Base-by-base conservation (phyloP, 2,797 vertebrate species). In the Coregonus sp. region DNA sequence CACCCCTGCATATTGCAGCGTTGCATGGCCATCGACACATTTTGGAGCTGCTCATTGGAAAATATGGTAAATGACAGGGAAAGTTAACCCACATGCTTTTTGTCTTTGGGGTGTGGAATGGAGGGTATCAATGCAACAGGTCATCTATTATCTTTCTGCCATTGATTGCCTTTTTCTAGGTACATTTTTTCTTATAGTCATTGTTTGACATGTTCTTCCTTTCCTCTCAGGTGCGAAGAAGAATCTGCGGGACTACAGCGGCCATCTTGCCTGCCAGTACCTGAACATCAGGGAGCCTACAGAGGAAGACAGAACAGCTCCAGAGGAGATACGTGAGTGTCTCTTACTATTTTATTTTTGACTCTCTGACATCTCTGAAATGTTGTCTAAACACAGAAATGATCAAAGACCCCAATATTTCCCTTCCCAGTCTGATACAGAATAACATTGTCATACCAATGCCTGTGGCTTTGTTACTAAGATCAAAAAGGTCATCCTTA, bases 1-100 rank as follows among this genome's bases (percentile, higher is more conserved):
- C 95, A 4, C 92, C 94, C 29, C 83, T 95, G 77, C 95, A 95
- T 89, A 95, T 96, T 0, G 95, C 95, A 25, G 94, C 94, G 0
- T 79, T 95, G 52, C 95, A 95, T 0, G 92, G 94, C 0, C 95
- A 95, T 74, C 88, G 1, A n/a, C 91, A 92, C 37, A 93, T 95
- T 65, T 81, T 94, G 14, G 87, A 95, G 78, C 89, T 95, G 80
- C 92, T 96, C 70, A 14, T 94, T 51, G 73, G 76, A 31, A 92
- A 86, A 0, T 95, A 95, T 1, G 94, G 95, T 95, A 92, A 91
- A 80, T 33, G 12, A 11, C 12, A 35, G 37, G 16, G 71, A 15
- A 72, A 54, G 52, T 33, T 52, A 31, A 50, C 20, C 73, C 12
- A 59, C 20, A 12, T 56, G 14, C n/a, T 59, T 65, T 2, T 47